These are phyloP conservation scores for Deilephila elpenor DNA, from an alignment of 2,888 invertebrate species.

Conservation along the genomic window DNA sequence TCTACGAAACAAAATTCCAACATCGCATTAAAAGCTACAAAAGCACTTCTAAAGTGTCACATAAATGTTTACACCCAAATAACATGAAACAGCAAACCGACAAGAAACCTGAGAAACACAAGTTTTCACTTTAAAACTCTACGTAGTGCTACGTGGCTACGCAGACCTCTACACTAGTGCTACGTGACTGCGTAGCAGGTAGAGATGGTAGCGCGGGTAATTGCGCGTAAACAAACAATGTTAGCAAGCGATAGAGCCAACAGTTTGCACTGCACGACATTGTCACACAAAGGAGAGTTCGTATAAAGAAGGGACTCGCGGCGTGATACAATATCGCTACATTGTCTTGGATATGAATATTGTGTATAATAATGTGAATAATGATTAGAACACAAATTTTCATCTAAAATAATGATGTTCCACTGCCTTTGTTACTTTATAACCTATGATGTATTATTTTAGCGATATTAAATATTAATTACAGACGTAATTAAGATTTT, in stretches of 20 bases:
- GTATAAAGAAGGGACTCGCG: background rate
- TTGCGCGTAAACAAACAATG: constrained; percentile 45
- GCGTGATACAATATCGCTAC: background rate
- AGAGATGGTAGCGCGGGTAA: constrained; percentile 20
- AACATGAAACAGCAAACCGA: background rate
- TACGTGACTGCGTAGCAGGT: constrained; percentile 4
- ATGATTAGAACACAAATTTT: too few species aligned
- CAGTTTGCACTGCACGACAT: constrained; percentile 13
- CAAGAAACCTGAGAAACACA: background rate
- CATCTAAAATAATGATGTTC: too few species aligned
- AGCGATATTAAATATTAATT: too few species aligned
- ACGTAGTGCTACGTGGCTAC: constrained; percentile 1
- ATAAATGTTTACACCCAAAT: constrained; percentile 2
- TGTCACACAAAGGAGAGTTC: constrained; percentile 12
- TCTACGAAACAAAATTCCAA: too few species aligned
- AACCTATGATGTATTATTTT: too few species aligned
- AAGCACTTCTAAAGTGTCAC: background rate
- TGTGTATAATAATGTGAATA: too few species aligned
- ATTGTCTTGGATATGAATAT: background rate
- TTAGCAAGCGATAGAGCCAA: constrained; percentile 33
- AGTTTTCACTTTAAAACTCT: background rate
- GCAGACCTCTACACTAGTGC: background rate
- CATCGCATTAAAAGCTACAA: background rate
- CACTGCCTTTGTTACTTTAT: too few species aligned
- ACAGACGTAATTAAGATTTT: too few species aligned